phyloP scores from a whole-genome alignment of 2,113 vertebrate species.

The Carettochelys insculpta region DNA sequence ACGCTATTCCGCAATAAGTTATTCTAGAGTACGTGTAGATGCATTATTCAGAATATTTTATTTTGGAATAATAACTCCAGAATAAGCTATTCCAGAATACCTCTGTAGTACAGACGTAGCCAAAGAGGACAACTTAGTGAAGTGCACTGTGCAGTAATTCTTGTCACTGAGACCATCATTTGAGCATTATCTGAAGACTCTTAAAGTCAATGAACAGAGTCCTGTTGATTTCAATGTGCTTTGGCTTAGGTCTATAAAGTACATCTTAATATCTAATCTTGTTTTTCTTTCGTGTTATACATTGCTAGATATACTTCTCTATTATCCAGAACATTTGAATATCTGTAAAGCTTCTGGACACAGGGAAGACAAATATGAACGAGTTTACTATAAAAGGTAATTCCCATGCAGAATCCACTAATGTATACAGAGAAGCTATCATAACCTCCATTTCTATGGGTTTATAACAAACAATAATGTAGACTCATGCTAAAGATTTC shows the following conservation, averaged over 20 bases:
- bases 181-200: not conserved
- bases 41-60: too few species aligned
- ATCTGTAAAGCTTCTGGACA: too few species aligned
- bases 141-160: not conserved
- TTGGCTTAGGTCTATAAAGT: not conserved
- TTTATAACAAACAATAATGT: constrained; percentile 13
- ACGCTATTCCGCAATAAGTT: too few species aligned
- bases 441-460: not conserved
- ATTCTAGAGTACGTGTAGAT: too few species aligned
- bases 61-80: too few species aligned
- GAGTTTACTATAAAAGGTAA: not conserved
- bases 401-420: not conserved
- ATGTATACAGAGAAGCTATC: constrained; percentile 39
- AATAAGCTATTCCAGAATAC: too few species aligned
- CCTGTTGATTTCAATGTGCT: not conserved
- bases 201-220: not conserved
- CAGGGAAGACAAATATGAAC: too few species aligned
- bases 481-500: constrained; percentile 8
- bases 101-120: too few species aligned
- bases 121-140: not conserved
- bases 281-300: too few species aligned
- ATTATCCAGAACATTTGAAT: too few species aligned
- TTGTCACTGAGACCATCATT: not conserved
- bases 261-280: not conserved
- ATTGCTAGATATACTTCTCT: too few species aligned